Conservation (phyloP, 2,113 vertebrate species). For the Phalacrocorax pelagicus region DNA sequence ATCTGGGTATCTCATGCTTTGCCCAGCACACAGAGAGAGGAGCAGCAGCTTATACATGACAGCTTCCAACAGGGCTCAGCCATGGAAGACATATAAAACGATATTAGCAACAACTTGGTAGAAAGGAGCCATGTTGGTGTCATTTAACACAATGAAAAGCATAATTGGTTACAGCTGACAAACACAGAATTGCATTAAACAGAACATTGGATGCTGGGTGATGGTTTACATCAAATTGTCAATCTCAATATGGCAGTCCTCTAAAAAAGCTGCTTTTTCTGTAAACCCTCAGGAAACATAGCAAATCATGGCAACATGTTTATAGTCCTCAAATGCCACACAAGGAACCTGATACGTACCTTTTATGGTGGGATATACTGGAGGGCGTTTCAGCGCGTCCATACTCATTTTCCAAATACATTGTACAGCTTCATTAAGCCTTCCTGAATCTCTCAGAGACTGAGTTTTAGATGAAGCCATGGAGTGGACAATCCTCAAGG, state of each 20-base stretch:
- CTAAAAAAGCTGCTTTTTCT: conserved; percentile 43
- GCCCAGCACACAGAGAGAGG: neutral
- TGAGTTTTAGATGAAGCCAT: neutral
- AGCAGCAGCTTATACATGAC: neutral
- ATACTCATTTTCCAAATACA: conserved; percentile 67
- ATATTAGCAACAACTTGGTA: neutral
- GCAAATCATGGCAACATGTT: conserved; percentile 77
- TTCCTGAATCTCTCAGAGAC: neutral
- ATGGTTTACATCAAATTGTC: conserved; percentile 85
- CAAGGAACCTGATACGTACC: conserved; percentile 66
- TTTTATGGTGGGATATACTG: conserved; percentile 58
- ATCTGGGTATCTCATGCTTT: neutral
- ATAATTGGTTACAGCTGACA: conserved; percentile 76
- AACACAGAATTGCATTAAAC: conserved; percentile 57
- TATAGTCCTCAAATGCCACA: conserved; percentile 74
- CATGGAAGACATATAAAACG: neutral
- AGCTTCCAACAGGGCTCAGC: neutral
- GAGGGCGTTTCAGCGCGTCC: conserved; percentile 42
- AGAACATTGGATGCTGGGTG: conserved; percentile 58
- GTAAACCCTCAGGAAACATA: conserved; percentile 68
- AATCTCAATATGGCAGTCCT: conserved; percentile 72
- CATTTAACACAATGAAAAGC: conserved; percentile 60
- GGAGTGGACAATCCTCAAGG: neutral
- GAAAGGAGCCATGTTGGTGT: conserved; percentile 48
- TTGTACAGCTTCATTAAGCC: neutral